Base-by-base conservation (phyloP, 2,888 invertebrate species). In the Heliothis peltigera region DNA sequence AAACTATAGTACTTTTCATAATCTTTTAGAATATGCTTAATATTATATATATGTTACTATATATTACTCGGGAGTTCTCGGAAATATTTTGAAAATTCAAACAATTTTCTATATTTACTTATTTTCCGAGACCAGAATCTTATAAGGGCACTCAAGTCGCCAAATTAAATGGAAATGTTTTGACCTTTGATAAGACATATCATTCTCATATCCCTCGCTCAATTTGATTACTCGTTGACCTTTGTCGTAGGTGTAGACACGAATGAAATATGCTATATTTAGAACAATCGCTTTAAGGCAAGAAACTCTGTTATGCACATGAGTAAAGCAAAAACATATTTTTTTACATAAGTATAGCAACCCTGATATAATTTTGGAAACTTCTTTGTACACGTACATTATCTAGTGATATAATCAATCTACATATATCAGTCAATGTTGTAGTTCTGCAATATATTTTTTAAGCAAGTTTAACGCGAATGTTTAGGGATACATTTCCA, bases 141-240 rank as follows among this genome's bases (percentile, higher is more conserved):
- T 4, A 22, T 19, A 18, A 39, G 42, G 19, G 32, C 32, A 52
- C 22, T 64, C 73, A 10, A 19, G 21, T 32, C 15, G 12, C n/a
- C 25, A 69, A 75, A 70, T 60, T 21, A 53, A 57, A 49, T 51
- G 32, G 51, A 42, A n/a, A 48, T 49, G 42, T 43, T 51, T 47
- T 75, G 55, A 61, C 62, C 62, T 70, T 75, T 56, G 17, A 17
- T 3, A 22, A 46, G 32, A 22, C 17, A 46, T 28, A 43, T 42
- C 39, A 12, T 66, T 44, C 28, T 44, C 8, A 8, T 8, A 39
- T 35, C 19, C 39, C 39, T 43, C 17, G 10, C 15, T 55, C 28
- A 52, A 55, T 52, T 44, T 32, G 6, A 46, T 69, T 46, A 22
- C 28, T 19, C 19, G 59, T 22, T 70, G 52, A 43, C 70, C 55